Percentiles rank a stretch among this genome's conserved stretches.
Conservation (phyloP, 2,113 vertebrate species). For the Ctenomys sociabilis region DNA sequence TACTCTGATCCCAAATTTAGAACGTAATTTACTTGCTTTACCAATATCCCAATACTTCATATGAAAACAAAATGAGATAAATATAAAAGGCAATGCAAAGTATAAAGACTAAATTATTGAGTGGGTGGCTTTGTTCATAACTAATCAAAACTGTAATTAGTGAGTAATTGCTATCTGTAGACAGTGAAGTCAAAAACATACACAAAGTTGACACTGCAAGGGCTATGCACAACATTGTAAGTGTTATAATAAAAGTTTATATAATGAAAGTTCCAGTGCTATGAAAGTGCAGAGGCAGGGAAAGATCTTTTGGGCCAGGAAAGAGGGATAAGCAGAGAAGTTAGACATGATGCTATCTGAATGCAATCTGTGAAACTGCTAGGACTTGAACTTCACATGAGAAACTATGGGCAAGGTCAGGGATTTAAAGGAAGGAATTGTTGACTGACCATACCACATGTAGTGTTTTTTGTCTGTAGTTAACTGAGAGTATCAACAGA, state of each 20-base stretch:
- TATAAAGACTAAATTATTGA: slow-evolving; percentile 5
- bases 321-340: not conserved
- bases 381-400: not conserved
- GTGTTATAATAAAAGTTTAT: not conserved
- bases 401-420: not conserved
- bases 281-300: not conserved
- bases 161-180: not conserved
- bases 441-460: not conserved
- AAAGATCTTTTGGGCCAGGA: not conserved
- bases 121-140: not conserved
- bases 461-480: not conserved
- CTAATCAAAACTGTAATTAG: not conserved
- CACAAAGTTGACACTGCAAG: not conserved
- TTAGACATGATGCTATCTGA: not conserved
- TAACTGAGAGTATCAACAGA: not conserved
- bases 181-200: not conserved
- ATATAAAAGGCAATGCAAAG: not conserved
- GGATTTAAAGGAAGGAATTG: not conserved
- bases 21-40: not conserved
- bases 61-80: not conserved
- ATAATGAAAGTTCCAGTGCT: not conserved
- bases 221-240: not conserved
- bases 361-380: not conserved
- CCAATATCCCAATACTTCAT: not conserved
- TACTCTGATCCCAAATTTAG: not conserved